A percentile compares a stretch with the other conserved stretches of the same genome.
These are phyloP conservation scores for Ectropis grisescens DNA, from an alignment of 1,140 invertebrate species.

Conservation along the genomic window DNA sequence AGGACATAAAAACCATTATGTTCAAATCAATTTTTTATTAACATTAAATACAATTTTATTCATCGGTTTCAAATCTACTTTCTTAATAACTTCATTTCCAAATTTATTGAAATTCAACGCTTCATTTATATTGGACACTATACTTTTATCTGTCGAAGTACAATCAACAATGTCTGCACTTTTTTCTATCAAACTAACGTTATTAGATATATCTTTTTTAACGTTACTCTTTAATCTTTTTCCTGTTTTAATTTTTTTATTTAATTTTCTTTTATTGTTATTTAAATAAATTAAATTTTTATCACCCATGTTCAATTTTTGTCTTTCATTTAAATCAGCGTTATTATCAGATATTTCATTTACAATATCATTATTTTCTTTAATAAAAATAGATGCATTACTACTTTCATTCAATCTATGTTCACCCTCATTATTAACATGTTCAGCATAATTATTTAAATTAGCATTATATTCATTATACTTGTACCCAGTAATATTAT, in stretches of 20 bases:
- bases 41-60: conserved; percentile 50
- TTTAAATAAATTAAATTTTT: conserved; percentile 25
- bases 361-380: too few relatives aligned
- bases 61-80: conserved; percentile 29
- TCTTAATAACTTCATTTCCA: conserved; percentile 35
- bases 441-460: neutral
- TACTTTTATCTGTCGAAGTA: conserved; percentile 30
- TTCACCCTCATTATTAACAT: conserved; percentile 1
- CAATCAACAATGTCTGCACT: conserved; percentile 40
- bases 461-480: conserved; percentile 1
- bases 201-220: too few relatives aligned
- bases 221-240: neutral
- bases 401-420: neutral
- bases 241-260: conserved; percentile 8
- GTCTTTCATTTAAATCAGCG: conserved; percentile 1
- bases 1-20: conserved; percentile 4
- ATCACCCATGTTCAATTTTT: conserved; percentile 45
- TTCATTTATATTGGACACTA: conserved; percentile 46
- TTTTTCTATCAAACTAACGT: conserved; percentile 1
- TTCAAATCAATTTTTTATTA: conserved; percentile 23
- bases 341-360: conserved; percentile 1
- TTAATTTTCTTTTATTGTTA: conserved; percentile 18
- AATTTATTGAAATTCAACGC: conserved; percentile 46
- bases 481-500: conserved; percentile 2
- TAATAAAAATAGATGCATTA: too few relatives aligned